Evolutionary conservation across 2,888 invertebrate genomes (phyloP), one percentile per base, ranked within the genome.

Genomic region (Cryptocephalus primarius): DNA sequence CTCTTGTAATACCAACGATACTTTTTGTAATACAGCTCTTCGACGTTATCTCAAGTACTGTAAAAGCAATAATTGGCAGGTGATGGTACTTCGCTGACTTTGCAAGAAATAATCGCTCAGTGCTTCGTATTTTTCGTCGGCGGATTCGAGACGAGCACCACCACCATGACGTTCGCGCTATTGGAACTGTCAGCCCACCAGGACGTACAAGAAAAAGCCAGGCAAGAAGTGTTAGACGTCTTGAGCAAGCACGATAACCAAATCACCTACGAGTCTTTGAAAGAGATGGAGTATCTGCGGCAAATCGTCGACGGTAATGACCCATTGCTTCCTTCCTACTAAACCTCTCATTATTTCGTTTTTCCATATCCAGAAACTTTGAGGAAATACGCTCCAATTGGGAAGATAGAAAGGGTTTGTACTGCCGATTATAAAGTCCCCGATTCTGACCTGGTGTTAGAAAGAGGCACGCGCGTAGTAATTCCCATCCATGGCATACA

Each of bases 71-170:
- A 36, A 4, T 12, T 42, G 45, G 0, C 34, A 50, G 50, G 50
- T 14, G 53, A 53, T 12, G 52, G 48, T 12, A 48, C 36, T 9
- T 38, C 45, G 14, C 36, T 53, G 12, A 52, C 47, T 1, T 34
- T 55, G 32, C n/a, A 53, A 1, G 56, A 57, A 41, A 47, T 55
- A 9, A 50, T 49, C 2, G 57, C 57, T 8, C 58, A 60, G 42
- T 43, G 55, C 44, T 54, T 57, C 34, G 41, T 59, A n/a, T 59
- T 59, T 42, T 59, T 59, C 41, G 36, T 49, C 8, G 59, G 57
- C 9, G 57, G 59, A 12, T 59, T 54, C 42, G 59, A 59, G 47
- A 59, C 59, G 2, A 57, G 57, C 40, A 51, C 59, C 1, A 55
- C 57, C 0, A 55, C 59, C 6, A 57, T 56, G 57, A 54, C 56